Base-by-base conservation (phyloP, 2,888 invertebrate genomes). In the Rhaphigaster nebulosa region DNA sequence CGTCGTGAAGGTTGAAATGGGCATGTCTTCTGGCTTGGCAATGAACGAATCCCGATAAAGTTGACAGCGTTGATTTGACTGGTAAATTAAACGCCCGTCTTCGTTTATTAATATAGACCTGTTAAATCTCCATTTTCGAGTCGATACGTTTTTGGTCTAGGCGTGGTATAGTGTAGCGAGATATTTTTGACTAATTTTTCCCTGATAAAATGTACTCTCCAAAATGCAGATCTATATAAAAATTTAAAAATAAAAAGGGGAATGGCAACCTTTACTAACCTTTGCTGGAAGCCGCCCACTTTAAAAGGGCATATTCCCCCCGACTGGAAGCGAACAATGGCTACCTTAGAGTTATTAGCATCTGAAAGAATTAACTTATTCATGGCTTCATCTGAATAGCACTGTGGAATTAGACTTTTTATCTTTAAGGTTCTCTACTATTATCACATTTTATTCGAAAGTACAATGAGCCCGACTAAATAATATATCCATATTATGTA, bases 361-460 rank as follows among this genome's bases (percentile, higher is more conserved):
- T 84, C 84, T 84, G 45, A 84, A 84, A 84, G 84, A 84, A 84
- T 84, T 50, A 84, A 84, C 84, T 84, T 84, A 84, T 84, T 84
- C 84, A 84, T 45, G 84, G 84, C 84, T 84, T 84, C 84, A 84
- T 84, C 45, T 45, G 23, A 84, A 84, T 45, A 45, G 84, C 26
- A 13, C n/a, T 50, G 13, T 23, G 84, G 45, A 84, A 84, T 84
- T 84, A 84, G 34, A 18, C 84, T 45, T 84, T 84, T 84, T 50
- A 45, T 84, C 41, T 84, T 84, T 84, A 76, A 38, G 38, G 38
- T 20, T 23, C 38, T 76, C 70, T 20, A 4, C 70, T 76, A 76
- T 76, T 38, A 38, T 0, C 70, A 12, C 70, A 34, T 76, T 76
- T 76, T 76, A 76, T 38, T 76, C 70, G 8, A 76, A 76, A 76